Evolutionary conservation across 2,113 vertebrate genomes (phyloP).

Genomic region (Daphoenositta chrysoptera): DNA sequence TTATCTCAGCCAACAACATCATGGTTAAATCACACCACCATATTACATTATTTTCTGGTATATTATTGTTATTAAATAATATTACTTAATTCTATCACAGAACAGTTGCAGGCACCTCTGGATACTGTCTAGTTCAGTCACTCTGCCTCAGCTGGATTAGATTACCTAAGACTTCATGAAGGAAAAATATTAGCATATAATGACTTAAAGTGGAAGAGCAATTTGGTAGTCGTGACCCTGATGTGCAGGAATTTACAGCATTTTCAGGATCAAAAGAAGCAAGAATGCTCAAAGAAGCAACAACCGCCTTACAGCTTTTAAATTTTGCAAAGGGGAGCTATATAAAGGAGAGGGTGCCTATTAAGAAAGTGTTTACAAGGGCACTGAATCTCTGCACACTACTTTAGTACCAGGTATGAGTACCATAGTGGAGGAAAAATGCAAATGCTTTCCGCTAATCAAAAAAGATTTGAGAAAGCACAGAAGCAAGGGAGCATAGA

Average conservation of each 20-base stretch:
- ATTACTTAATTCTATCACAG: not conserved
- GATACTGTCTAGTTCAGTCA: not conserved
- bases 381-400: not conserved
- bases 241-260: not conserved
- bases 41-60: not conserved
- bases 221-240: fast-evolving
- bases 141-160: not conserved
- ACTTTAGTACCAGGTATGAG: not conserved
- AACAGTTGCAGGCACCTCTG: not conserved
- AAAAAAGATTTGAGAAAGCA: not conserved
- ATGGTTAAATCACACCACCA: not conserved
- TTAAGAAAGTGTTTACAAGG: not conserved
- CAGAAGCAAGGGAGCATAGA: not conserved
- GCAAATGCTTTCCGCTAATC: not conserved
- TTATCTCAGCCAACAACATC: not conserved
- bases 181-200: not conserved
- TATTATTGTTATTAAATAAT: not conserved
- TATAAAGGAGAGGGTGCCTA: not conserved
- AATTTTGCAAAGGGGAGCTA: not conserved
- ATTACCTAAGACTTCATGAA: not conserved
- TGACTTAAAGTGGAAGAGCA: not conserved
- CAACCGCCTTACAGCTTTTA: not conserved
- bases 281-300: not conserved
- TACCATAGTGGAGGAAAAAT: not conserved
- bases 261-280: not conserved